Percentiles rank a stretch among this genome's conserved stretches.
phyloP scores from a whole-genome alignment of 2,113 vertebrate genomes.

The Gasterosteus aculeatus region DNA sequence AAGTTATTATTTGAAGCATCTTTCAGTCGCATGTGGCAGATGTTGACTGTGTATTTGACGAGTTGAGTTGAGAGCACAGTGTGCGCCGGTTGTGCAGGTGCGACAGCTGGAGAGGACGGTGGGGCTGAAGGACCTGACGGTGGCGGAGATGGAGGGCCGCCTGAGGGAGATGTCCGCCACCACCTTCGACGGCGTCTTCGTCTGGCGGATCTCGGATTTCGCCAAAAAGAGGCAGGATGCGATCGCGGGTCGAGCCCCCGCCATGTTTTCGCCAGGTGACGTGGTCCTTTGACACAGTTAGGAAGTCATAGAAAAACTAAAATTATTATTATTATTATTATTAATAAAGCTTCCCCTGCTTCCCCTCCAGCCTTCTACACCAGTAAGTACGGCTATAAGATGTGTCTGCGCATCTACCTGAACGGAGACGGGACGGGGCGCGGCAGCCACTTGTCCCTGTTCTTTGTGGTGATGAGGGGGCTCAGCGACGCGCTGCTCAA shows the following conservation, averaged over 20 bases:
- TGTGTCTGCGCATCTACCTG: conserved; percentile 85
- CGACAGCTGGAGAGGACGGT: conserved; percentile 93
- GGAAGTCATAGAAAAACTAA: not conserved
- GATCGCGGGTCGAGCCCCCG: conserved; percentile 87
- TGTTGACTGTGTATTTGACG: not conserved
- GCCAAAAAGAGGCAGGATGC: conserved; percentile 94
- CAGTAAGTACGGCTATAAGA: conserved; percentile 85
- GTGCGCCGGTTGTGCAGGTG: conserved; percentile 79
- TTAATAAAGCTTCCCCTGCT: not conserved
- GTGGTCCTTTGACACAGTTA: not conserved
- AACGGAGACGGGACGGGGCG: conserved; percentile 84
- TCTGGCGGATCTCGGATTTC: conserved; percentile 96
- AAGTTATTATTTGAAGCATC: too few species aligned
- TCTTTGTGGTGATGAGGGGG: conserved; percentile 83
- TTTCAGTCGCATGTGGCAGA: not conserved
- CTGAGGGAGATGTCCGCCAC: conserved; percentile 88
- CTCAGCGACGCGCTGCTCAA: conserved; percentile 81
- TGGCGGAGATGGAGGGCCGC: conserved; percentile 91
- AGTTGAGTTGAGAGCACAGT: not conserved
- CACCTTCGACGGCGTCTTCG: conserved; percentile 91
- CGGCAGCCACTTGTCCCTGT: conserved; percentile 82
- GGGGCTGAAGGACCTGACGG: conserved; percentile 90
- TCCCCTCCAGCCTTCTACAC: conserved; percentile 84
- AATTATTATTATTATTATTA: not conserved
- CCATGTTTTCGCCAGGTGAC: conserved; percentile 97